Evolutionary conservation across 2,888 invertebrate genomes (phyloP), one percentile per base, ranked within the genome.

Genomic region (Nomada lathburiana): DNA sequence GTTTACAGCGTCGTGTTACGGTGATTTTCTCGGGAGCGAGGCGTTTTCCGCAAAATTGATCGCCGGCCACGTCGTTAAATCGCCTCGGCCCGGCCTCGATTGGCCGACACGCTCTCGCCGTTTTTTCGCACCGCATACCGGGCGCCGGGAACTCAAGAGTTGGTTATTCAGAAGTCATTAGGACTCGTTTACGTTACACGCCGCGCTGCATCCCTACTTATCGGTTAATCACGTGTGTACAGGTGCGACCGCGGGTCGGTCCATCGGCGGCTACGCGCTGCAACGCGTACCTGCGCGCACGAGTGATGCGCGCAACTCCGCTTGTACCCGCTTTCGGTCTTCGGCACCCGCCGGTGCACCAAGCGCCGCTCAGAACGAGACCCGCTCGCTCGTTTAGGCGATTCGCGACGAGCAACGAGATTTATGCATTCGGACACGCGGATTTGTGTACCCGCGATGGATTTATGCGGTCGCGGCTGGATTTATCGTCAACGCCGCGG

Each of bases 141-240:
- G 47, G 47, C 67, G 23, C 68, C 47, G 55, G 20, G 67, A 26
- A 60, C 68, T 62, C 57, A 26, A 26, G 69, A 62, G 76, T 80
- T 62, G 73, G 82, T 86, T 87, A 86, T 86, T 87, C 83, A 86
- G 80, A 86, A 88, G 90, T 90, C 88, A 87, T 90, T 90, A 90
- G 83, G 85, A 86, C 85, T 90, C 89, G 90, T 88, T 88, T 90
- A 87, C 76, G 86, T 90, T 90, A 80, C 82, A 76, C 81, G 62
- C 85, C 79, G 85, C 83, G 85, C n/a, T 85, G 86, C 84, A 87
- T 90, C 86, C 84, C 88, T 89, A 89, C 89, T 91, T 91, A 91
- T 90, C 90, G 89, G 82, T 84, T 91, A 91, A 91, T 91, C 89
- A 89, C 89, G 85, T 73, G 74, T 47, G 16, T 76, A 69, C 74